phyloP scores from a whole-genome alignment of 1,140 invertebrate species.

The Steinernema feltiae region DNA sequence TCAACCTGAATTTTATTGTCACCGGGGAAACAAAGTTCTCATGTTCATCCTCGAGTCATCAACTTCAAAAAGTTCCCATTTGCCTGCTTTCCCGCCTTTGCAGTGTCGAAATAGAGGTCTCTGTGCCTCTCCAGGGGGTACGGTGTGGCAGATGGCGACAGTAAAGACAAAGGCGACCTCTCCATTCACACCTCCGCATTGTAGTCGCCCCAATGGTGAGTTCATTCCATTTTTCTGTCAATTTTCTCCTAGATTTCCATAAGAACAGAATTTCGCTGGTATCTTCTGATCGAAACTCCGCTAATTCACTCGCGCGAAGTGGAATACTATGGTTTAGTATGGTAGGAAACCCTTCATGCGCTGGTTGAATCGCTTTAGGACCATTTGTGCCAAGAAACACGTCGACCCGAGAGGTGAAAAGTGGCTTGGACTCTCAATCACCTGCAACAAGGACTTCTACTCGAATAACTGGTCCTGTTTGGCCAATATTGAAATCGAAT shows the following conservation, averaged over 20 bases:
- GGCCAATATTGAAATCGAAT: neutral
- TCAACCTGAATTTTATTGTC: too few relatives aligned
- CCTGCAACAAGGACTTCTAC: neutral
- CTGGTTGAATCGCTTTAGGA: neutral
- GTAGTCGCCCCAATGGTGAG: neutral
- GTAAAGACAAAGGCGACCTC: neutral
- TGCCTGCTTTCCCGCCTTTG: too few relatives aligned
- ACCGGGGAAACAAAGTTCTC: too few relatives aligned
- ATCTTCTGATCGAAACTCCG: neutral
- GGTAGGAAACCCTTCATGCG: neutral
- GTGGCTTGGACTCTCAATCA: neutral
- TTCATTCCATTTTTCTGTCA: neutral
- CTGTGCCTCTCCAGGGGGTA: neutral
- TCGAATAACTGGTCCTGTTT: neutral
- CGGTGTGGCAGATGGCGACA: neutral
- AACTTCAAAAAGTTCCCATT: too few relatives aligned
- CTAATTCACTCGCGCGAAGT: neutral
- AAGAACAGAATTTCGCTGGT: neutral
- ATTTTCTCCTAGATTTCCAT: neutral
- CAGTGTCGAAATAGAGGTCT: too few relatives aligned
- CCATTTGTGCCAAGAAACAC: neutral
- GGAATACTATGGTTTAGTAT: neutral
- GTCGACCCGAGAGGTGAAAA: neutral
- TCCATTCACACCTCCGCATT: neutral
- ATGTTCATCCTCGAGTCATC: too few relatives aligned